phyloP scores from a whole-genome alignment of 1,140 invertebrate species.

The Hydropsyche tenuis region DNA sequence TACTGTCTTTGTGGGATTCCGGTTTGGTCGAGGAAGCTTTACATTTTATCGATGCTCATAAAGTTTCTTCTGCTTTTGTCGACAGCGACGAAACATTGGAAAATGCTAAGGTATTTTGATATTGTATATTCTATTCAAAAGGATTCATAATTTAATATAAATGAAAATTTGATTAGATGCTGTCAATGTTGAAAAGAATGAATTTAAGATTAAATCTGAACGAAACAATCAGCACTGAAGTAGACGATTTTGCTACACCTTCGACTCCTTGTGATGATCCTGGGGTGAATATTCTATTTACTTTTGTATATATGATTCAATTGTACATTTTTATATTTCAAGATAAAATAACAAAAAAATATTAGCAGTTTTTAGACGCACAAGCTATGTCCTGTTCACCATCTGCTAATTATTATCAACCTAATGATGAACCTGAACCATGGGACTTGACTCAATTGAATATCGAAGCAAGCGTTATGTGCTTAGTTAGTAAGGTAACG shows the following conservation, averaged over 20 bases:
- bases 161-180: constrained; percentile 55
- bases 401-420: constrained; percentile 82
- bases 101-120: constrained; percentile 23
- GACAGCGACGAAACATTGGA: constrained; percentile 31
- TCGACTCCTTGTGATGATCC: constrained; percentile 67
- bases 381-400: constrained; percentile 78
- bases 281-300: background rate
- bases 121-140: background rate
- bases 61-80: constrained; percentile 54
- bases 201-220: constrained; percentile 76
- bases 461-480: constrained; percentile 88
- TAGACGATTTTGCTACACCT: constrained; percentile 74
- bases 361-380: constrained; percentile 70
- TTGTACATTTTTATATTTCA: background rate
- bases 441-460: constrained; percentile 89
- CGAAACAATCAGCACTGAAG: constrained; percentile 73
- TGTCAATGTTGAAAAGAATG: constrained; percentile 77
- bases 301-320: background rate
- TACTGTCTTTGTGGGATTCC: constrained; percentile 83
- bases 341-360: background rate
- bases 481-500: constrained; percentile 74
- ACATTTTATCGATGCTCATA: constrained; percentile 79
- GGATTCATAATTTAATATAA: background rate
- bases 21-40: constrained; percentile 84
- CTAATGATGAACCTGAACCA: constrained; percentile 84